Conservation (phyloP, 2,888 invertebrate species). For the Netelia melanura region DNA sequence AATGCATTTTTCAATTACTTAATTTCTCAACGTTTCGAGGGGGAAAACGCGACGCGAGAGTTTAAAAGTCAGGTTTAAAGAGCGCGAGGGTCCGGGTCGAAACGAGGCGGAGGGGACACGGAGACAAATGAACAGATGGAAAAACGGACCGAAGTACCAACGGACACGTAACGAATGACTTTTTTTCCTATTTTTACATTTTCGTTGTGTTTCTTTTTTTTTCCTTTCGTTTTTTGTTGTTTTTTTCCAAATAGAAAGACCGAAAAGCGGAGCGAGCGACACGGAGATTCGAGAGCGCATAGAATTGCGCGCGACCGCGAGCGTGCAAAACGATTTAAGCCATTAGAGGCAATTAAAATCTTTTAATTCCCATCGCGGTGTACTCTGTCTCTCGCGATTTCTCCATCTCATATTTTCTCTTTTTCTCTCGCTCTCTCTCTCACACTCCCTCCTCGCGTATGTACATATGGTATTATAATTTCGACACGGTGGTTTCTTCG, state of each 20-base stretch:
- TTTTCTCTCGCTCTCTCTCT: not conserved
- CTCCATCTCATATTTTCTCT: not conserved
- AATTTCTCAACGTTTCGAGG: slow-evolving; percentile 58
- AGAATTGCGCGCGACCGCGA: slow-evolving; percentile 33
- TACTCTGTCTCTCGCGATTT: not conserved
- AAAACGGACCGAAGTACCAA: not conserved
- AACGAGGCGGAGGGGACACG: not conserved
- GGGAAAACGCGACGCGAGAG: not conserved
- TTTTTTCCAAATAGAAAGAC: slow-evolving; percentile 8
- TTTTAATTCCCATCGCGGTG: slow-evolving; percentile 46
- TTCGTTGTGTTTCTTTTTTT: slow-evolving; percentile 2
- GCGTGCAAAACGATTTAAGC: slow-evolving; percentile 58
- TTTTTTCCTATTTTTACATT: slow-evolving; percentile 13
- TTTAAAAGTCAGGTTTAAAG: slow-evolving; percentile 25
- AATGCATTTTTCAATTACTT: slow-evolving; percentile 63
- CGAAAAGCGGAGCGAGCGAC: not conserved
- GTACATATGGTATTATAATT: not conserved
- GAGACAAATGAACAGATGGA: slow-evolving; percentile 43
- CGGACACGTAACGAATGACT: slow-evolving; percentile 15
- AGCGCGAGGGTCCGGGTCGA: slow-evolving; percentile 16
- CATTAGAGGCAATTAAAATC: slow-evolving; percentile 63
- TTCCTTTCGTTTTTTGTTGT: not conserved
- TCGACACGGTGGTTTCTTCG: not conserved
- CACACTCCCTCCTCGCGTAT: not conserved
- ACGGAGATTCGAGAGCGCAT: slow-evolving; percentile 15